phyloP scores from a whole-genome alignment of 1,140 invertebrate species.

The Pogonus chalceus region DNA sequence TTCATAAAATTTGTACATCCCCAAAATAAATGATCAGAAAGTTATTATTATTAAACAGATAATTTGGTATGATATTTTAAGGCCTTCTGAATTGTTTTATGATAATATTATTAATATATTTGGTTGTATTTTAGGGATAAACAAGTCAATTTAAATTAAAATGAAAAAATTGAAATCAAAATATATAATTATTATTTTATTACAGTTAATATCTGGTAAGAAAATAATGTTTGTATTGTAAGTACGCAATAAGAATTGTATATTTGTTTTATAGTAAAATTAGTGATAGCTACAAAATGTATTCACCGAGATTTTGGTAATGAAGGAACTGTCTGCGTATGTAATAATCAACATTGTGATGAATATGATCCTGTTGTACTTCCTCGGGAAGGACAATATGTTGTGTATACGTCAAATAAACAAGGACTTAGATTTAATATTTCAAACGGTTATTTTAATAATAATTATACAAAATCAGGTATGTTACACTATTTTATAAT shows the following conservation, averaged over 20 bases:
- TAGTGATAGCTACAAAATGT: neutral
- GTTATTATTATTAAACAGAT: no score
- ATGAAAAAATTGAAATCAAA: no score
- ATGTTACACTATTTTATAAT: neutral
- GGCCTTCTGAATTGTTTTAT: no score
- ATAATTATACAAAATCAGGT: neutral
- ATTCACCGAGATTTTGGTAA: conserved; percentile 7
- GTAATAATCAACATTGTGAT: conserved; percentile 77
- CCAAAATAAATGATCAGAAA: no score
- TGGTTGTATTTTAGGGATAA: no score
- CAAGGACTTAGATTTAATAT: conserved; percentile 41
- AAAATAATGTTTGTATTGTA: conserved; percentile 13
- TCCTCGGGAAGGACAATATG: conserved; percentile 37
- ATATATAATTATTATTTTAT: no score
- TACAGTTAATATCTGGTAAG: neutral
- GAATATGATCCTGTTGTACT: conserved; percentile 41
- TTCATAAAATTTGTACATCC: no score
- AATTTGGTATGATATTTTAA: no score
- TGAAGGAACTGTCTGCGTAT: conserved; percentile 67
- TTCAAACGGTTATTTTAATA: conserved; percentile 24
- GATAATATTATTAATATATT: no score
- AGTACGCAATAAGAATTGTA: neutral
- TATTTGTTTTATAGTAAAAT: neutral
- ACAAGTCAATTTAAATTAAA: no score
- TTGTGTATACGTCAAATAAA: conserved; percentile 47